Conservation (phyloP, 2,797 vertebrate species). For the Rallus crepitans region DNA sequence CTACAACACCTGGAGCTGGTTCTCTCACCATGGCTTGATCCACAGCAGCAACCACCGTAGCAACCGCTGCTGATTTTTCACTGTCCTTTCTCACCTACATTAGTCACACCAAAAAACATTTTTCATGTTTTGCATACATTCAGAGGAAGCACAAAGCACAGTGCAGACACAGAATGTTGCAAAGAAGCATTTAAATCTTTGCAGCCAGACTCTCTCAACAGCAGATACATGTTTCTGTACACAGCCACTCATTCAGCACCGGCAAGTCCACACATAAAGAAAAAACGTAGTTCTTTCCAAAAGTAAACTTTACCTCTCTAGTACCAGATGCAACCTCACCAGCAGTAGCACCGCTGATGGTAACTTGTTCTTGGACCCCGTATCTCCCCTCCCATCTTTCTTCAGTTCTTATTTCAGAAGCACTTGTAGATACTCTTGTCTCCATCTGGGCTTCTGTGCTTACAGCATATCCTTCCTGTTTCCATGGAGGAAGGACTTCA, state of each 20-base stretch:
- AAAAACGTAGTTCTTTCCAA: not conserved
- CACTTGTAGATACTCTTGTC: slow-evolving; percentile 79
- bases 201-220: not conserved
- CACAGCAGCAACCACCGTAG: slow-evolving; percentile 84
- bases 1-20: slow-evolving; percentile 79
- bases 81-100: slow-evolving; percentile 80
- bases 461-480: slow-evolving; percentile 85
- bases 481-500: slow-evolving; percentile 94
- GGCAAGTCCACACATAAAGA: not conserved
- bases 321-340: slow-evolving; percentile 45
- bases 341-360: slow-evolving; percentile 49
- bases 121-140: slow-evolving; percentile 8
- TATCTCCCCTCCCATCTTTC: slow-evolving; percentile 84
- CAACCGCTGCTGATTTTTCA: slow-evolving; percentile 84
- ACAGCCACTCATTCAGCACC: not conserved
- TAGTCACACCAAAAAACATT: slow-evolving; percentile 60
- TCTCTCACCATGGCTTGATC: slow-evolving; percentile 86
- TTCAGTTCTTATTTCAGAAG: slow-evolving; percentile 83
- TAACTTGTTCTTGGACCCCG: slow-evolving; percentile 78
- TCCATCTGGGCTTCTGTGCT: slow-evolving; percentile 83
- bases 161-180: not conserved
- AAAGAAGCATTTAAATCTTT: not conserved
- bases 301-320: slow-evolving; percentile 84
- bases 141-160: slow-evolving; percentile 25
- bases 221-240: not conserved